A percentile compares a stretch with the other conserved stretches of the same genome.
Evolutionary conservation across 2,113 vertebrate species (phyloP).

Genomic region (Micromys minutus): DNA sequence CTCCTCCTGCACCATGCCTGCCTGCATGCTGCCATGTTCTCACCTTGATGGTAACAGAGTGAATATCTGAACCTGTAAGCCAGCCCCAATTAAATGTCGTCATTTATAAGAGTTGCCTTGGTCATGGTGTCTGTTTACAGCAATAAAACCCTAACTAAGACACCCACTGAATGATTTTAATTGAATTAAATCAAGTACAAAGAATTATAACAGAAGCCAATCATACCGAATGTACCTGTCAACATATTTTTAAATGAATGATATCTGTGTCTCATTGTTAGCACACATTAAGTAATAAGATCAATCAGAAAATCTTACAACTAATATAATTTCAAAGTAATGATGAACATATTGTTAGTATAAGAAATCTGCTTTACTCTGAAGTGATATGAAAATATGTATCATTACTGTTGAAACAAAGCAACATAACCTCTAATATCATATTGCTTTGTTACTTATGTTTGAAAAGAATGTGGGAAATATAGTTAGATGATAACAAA

Average conservation of each 20-base stretch:
- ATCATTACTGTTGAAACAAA: slow-evolving; percentile 2
- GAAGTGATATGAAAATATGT: slow-evolving; percentile 19
- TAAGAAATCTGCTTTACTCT: slow-evolving; percentile 37
- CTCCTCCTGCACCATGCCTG: no score
- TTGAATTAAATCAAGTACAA: slow-evolving; percentile 38
- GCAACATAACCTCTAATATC: not conserved
- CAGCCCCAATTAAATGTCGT: no score
- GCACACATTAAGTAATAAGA: slow-evolving; percentile 34
- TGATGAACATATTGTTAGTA: slow-evolving; percentile 43
- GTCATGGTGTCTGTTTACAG: no score
- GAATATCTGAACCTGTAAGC: no score
- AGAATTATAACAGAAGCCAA: slow-evolving; percentile 30
- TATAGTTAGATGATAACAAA: not conserved
- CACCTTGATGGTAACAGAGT: no score
- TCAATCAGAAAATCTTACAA: not conserved
- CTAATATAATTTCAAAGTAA: slow-evolving; percentile 51
- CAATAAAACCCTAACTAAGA: no score
- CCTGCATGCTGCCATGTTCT: no score
- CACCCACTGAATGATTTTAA: slow-evolving; percentile 20
- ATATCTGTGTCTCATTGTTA: slow-evolving; percentile 2
- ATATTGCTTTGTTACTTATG: not conserved
- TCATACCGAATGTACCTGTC: slow-evolving; percentile 36
- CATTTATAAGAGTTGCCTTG: no score
- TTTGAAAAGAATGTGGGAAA: not conserved
- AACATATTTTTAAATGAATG: slow-evolving; percentile 11